phyloP scores from a whole-genome alignment of 2,113 vertebrate species.

The Heptranchias perlo region DNA sequence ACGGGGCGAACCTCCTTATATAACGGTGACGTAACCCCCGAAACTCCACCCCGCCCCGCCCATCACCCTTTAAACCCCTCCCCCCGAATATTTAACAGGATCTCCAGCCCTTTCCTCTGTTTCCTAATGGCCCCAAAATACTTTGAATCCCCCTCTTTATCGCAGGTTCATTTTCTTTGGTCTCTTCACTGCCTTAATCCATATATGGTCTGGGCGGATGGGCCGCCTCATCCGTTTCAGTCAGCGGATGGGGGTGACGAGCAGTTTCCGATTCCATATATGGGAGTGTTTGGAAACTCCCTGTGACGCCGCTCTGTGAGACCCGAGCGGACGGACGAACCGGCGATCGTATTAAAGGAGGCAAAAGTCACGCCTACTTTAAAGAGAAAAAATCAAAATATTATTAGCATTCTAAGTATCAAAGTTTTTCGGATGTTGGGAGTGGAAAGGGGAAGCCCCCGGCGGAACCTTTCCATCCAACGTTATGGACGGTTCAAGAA shows the following conservation, averaged over 20 bases:
- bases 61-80: not conserved
- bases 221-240: not conserved
- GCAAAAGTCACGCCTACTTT: not conserved
- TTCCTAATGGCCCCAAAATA: no score
- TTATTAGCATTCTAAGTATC: not conserved
- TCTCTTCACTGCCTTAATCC: not conserved
- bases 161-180: not conserved
- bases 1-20: not conserved
- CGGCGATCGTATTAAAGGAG: not conserved
- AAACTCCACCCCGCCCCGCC: not conserved
- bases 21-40: not conserved
- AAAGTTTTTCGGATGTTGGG: not conserved
- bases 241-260: not conserved
- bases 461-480: not conserved
- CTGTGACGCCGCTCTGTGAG: no score
- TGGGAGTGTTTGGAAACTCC: not conserved
- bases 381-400: no score
- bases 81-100: not conserved
- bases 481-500: not conserved
- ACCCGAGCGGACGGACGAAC: not conserved
- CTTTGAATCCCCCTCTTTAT: no score
- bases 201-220: constrained; percentile 6
- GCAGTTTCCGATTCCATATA: not conserved
- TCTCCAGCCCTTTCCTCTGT: not conserved
- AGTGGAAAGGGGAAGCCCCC: not conserved